These are phyloP conservation scores for Biston betularia DNA, from an alignment of 2,888 invertebrate species.

Conservation along the genomic window DNA sequence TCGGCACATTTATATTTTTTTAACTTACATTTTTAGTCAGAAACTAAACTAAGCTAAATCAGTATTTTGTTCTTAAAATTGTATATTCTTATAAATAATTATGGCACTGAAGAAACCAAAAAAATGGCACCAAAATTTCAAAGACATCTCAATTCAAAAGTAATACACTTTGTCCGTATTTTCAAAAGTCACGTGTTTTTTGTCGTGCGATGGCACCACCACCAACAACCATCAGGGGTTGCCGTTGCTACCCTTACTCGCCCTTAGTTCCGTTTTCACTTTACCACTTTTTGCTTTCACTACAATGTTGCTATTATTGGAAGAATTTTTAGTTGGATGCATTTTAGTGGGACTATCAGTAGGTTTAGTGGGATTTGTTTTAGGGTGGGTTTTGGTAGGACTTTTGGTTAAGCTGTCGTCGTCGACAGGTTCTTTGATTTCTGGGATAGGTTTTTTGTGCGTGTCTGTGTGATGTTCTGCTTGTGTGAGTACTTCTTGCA, in stretches of 20 bases:
- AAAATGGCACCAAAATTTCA: background rate
- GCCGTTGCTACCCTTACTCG: slow-evolving; percentile 45
- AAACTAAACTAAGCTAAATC: background rate
- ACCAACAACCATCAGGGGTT: slow-evolving; percentile 79
- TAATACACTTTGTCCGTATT: slow-evolving; percentile 77
- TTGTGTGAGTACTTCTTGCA: slow-evolving; percentile 78
- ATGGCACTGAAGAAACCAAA: background rate
- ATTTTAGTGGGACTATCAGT: slow-evolving; percentile 37
- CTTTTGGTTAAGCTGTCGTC: slow-evolving; percentile 38
- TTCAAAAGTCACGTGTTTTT: slow-evolving; percentile 83
- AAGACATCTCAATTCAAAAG: slow-evolving; percentile 57
- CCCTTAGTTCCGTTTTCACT: slow-evolving; percentile 50
- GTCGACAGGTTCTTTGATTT: slow-evolving; percentile 73
- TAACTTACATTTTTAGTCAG: no score
- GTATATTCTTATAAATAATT: background rate
- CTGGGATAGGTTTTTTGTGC: slow-evolving; percentile 65
- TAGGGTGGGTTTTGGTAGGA: slow-evolving; percentile 21
- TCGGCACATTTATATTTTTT: no score
- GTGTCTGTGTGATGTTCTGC: slow-evolving; percentile 57
- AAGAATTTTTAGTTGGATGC: slow-evolving; percentile 47
- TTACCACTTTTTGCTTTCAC: slow-evolving; percentile 43
- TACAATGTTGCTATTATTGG: slow-evolving; percentile 19
- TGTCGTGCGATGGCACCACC: slow-evolving; percentile 72
- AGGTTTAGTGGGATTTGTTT: slow-evolving; percentile 46
- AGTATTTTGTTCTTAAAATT: background rate